A percentile compares a stretch with the other conserved stretches of the same genome.
Evolutionary conservation across 2,113 vertebrate species (phyloP).

Genomic region (Ia io): DNA sequence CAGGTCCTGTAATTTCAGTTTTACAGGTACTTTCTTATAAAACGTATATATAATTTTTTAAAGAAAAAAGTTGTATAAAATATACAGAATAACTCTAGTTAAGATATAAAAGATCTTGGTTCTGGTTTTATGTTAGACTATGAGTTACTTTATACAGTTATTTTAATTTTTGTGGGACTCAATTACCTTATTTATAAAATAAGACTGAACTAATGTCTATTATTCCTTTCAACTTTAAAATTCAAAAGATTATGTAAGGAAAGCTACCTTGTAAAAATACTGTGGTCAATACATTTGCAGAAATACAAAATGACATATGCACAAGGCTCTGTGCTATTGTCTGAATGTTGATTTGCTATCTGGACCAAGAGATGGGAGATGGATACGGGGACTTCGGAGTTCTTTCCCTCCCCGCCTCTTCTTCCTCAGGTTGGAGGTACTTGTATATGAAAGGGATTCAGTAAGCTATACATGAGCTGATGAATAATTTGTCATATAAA

Average conservation of each 20-base stretch:
- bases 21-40: not conserved
- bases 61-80: not conserved
- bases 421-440: not conserved
- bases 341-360: fast-evolving
- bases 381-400: fast-evolving
- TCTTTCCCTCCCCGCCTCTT: not conserved
- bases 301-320: not conserved
- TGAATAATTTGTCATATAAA: not conserved
- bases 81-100: not conserved
- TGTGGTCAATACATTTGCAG: not conserved
- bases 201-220: not conserved
- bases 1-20: not conserved
- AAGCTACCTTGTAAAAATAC: not conserved
- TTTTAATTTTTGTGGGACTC: not conserved
- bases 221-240: not conserved
- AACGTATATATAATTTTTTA: not conserved
- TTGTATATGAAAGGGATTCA: not conserved
- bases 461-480: not conserved
- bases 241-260: not conserved
- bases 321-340: fast-evolving
- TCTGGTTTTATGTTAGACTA: not conserved
- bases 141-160: not conserved
- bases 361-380: fast-evolving
- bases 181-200: not conserved
- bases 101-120: not conserved